phyloP scores from a whole-genome alignment of 1,140 invertebrate genomes.

The Aleiodes sp. region DNA sequence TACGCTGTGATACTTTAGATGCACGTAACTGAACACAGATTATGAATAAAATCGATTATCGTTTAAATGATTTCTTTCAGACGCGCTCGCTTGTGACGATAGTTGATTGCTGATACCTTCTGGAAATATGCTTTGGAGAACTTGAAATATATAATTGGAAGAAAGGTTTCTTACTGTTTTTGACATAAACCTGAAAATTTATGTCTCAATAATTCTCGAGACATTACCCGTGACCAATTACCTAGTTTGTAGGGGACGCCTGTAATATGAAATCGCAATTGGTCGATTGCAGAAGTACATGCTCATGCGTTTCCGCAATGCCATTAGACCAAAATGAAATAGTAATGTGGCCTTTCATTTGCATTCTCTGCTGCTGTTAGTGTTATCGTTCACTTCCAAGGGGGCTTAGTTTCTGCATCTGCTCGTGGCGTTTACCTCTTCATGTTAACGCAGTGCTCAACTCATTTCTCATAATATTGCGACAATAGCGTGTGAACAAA shows the following conservation, averaged over 20 bases:
- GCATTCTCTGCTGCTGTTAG: slow-evolving; percentile 19
- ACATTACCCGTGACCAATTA: slow-evolving; percentile 1
- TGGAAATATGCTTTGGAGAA: not conserved
- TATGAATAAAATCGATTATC: slow-evolving; percentile 23
- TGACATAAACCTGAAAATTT: not conserved
- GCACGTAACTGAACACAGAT: not conserved
- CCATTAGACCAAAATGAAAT: slow-evolving; percentile 20
- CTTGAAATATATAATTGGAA: too few relatives aligned
- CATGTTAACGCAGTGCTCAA: slow-evolving; percentile 5
- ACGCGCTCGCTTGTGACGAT: not conserved
- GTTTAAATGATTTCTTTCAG: slow-evolving; percentile 23
- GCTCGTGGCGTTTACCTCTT: slow-evolving; percentile 22
- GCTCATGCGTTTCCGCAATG: slow-evolving; percentile 14
- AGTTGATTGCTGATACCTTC: not conserved
- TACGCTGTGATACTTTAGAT: slow-evolving; percentile 28
- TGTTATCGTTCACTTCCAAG: slow-evolving; percentile 27
- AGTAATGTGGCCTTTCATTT: slow-evolving; percentile 19
- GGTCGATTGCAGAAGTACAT: slow-evolving; percentile 13
- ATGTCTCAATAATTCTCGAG: not conserved
- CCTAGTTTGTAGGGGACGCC: slow-evolving; percentile 5
- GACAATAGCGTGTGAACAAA: not conserved
- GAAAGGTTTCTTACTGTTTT: not conserved
- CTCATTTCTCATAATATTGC: not conserved
- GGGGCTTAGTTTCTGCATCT: slow-evolving; percentile 20
- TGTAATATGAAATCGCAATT: slow-evolving; percentile 10